Evolutionary conservation across 2,797 vertebrate species (phyloP).

Genomic region (Callimico goeldii): DNA sequence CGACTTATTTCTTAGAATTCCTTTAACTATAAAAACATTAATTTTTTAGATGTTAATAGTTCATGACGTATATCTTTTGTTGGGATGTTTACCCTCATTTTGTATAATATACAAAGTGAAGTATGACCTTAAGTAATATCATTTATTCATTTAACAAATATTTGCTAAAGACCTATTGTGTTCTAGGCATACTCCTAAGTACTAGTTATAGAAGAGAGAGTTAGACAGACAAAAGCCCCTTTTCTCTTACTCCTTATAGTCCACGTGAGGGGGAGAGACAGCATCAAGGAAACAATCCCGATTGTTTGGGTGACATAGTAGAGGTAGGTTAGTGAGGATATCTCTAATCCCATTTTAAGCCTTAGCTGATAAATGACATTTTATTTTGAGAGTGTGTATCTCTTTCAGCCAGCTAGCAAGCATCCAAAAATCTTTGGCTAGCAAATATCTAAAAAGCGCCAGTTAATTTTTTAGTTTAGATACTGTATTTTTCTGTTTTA

Average conservation of each 20-base stretch:
- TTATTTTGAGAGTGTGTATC: neutral
- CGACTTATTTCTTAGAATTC: neutral
- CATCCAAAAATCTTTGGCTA: neutral
- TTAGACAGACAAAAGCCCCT: neutral
- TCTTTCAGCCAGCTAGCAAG: neutral
- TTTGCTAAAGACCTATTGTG: neutral
- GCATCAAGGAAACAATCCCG: neutral
- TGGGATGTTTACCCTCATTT: constrained; percentile 20
- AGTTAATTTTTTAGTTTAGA: neutral
- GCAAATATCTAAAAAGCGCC: neutral
- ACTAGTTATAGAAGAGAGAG: neutral
- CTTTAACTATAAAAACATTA: constrained; percentile 19
- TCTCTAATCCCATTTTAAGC: neutral
- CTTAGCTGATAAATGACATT: neutral
- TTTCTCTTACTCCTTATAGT: neutral
- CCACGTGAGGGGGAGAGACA: neutral
- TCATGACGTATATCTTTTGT: neutral
- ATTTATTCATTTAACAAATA: neutral
- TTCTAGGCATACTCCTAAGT: neutral
- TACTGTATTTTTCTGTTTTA: constrained; percentile 3
- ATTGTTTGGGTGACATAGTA: neutral
- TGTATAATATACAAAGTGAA: constrained; percentile 2
- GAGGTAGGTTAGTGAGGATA: neutral
- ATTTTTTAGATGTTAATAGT: neutral
- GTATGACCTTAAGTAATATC: neutral